phyloP scores from a whole-genome alignment of 2,888 invertebrate genomes.

The Plutella xylostella region DNA sequence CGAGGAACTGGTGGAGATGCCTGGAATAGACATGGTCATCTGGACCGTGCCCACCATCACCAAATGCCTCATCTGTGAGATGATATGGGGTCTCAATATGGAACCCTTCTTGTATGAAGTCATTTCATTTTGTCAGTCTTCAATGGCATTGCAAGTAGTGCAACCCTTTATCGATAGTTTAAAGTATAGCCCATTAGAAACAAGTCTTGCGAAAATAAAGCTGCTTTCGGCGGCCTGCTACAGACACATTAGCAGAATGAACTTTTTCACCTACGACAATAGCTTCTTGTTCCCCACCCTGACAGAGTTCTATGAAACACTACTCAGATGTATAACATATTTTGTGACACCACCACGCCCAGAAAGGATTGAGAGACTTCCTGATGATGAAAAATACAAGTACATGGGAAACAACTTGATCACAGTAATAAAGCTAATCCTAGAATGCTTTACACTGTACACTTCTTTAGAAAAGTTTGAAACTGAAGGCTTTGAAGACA shows the following conservation, averaged over 20 bases:
- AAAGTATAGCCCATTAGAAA: conserved; percentile 40
- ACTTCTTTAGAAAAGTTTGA: conserved; percentile 26
- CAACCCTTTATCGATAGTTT: conserved; percentile 39
- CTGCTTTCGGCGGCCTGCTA: conserved; percentile 37
- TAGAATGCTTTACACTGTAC: conserved; percentile 32
- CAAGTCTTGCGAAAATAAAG: conserved; percentile 33
- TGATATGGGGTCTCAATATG: conserved; percentile 47
- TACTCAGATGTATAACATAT: conserved; percentile 39
- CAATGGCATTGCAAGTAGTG: conserved; percentile 40
- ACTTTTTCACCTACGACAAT: conserved; percentile 32
- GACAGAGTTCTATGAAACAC: conserved; percentile 28
- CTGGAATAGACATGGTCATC: conserved; percentile 40
- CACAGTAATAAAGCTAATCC: conserved; percentile 27
- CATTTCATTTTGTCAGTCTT: conserved; percentile 37
- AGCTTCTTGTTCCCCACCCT: conserved; percentile 17
- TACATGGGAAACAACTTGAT: conserved; percentile 39
- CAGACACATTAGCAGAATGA: conserved; percentile 36
- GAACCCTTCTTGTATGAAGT: conserved; percentile 42
- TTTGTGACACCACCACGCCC: conserved; percentile 42
- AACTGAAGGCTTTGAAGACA: conserved; percentile 23
- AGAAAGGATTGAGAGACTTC: conserved; percentile 30
- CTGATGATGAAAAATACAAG: conserved; percentile 37
- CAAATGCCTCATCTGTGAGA: conserved; percentile 47
- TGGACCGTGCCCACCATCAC: conserved; percentile 48
- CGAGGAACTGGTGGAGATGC: conserved; percentile 36